Conservation (phyloP, 2,797 vertebrate species). For the Fringilla coelebs region DNA sequence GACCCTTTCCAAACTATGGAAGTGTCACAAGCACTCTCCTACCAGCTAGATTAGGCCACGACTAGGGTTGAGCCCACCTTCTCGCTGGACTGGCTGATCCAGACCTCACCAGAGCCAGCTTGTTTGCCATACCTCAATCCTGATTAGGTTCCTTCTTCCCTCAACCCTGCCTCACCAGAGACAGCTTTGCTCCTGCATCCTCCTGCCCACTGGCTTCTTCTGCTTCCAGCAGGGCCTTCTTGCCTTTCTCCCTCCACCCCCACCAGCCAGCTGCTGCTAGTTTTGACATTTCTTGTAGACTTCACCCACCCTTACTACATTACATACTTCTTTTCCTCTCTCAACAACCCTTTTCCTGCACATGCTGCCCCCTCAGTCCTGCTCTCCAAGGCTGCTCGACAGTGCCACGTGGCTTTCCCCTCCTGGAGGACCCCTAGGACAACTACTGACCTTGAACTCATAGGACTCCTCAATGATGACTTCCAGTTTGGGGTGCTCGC, state of each 20-base stretch:
- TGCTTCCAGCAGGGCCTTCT: background rate
- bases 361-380: background rate
- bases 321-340: background rate
- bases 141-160: background rate
- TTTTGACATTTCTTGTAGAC: background rate
- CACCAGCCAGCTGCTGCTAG: background rate
- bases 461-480: slow-evolving; percentile 98
- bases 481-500: slow-evolving; percentile 93
- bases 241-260: background rate
- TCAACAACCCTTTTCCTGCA: background rate
- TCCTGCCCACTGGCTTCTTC: background rate
- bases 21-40: background rate
- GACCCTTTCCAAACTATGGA: background rate
- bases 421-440: background rate
- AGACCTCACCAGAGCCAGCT: background rate
- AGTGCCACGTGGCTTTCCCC: background rate
- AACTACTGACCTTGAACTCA: slow-evolving; percentile 91
- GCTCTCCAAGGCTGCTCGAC: background rate
- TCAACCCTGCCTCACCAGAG: background rate
- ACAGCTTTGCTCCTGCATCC: background rate
- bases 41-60: background rate
- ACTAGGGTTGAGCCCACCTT: background rate
- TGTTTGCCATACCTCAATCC: background rate
- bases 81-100: background rate
- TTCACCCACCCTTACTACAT: background rate